A percentile compares a stretch with the other conserved stretches of the same genome.
Evolutionary conservation across 2,113 vertebrate genomes (phyloP).

Genomic region (Saimiri boliviensis): DNA sequence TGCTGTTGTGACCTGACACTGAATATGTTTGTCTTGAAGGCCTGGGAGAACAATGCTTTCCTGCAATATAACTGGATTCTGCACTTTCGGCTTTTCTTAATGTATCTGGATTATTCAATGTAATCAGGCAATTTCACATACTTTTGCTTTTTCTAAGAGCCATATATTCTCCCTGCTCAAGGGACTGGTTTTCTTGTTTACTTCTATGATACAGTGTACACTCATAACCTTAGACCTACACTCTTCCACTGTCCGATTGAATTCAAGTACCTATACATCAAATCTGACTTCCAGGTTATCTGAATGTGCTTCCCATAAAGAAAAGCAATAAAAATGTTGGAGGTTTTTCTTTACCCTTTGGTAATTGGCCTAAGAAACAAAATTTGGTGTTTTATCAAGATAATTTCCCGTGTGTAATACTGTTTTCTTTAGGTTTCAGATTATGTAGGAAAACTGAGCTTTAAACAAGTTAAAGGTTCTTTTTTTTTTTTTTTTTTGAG

Average conservation of each 20-base stretch:
- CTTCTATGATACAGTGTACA: not conserved
- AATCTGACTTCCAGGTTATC: not conserved
- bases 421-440: not conserved
- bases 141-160: not conserved
- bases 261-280: not conserved
- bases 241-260: not conserved
- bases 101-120: not conserved
- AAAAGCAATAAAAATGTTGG: not conserved
- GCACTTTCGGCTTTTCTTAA: not conserved
- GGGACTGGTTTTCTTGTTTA: not conserved
- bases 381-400: not conserved
- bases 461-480: not conserved
- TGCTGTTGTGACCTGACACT: not conserved
- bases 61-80: not conserved
- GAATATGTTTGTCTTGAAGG: not conserved
- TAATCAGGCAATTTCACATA: not conserved
- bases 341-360: not conserved
- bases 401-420: not conserved
- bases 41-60: not conserved
- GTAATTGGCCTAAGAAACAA: not conserved
- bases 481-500: not conserved
- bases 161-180: not conserved
- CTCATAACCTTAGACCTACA: not conserved
- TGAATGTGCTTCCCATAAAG: not conserved
- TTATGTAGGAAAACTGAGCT: not conserved